Evolutionary conservation across 2,888 invertebrate species (phyloP), one percentile per base, ranked within the genome.

Genomic region (Drosophila infuscata): DNA sequence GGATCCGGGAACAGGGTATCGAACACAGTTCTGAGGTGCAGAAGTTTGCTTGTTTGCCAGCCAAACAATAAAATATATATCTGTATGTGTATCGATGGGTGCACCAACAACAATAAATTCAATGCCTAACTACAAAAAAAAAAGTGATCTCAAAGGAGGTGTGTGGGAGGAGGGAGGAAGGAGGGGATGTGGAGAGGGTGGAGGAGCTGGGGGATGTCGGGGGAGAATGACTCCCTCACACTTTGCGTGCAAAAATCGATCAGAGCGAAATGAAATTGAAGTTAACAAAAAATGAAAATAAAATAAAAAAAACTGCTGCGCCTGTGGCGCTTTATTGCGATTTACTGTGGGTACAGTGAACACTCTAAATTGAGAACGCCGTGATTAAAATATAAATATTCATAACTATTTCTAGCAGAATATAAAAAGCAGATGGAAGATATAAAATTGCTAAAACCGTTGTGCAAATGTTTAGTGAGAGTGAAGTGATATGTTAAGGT

Each of bases 221-320:
- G 11, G 17, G 29, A 30, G 30, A 41, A 67, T 64, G 74, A 76
- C 79, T 79, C 83, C 82, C 82, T 83, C 90, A 89, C 89, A 83
- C 79, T 85, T 91, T 89, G 90, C 91, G 86, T 91, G 91, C 88
- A 85, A 87, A 90, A 91, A 91, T 89, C 91, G 91, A 91, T 91
- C 90, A 90, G 88, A 70, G 72, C 80, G 68, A 83, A 88, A 84
- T 90, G 88, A 89, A 89, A 90, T 90, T 85, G 86, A 89, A 85
- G 88, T 79, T 86, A 36, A 51, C 30, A 8, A 51, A 33, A 51
- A 51, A 51, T 35, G 15, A 48, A 4, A 30, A 8, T 25, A 25
- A 25, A 25, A 25, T 25, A 51, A 30, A 52, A 32, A 33, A 29
- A 11, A 25, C 3, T 49, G 75, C 76, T 72, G 49, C 60, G 88